Evolutionary conservation across 2,888 invertebrate species (phyloP), one percentile per base, ranked within the genome.

Genomic region (Cryptus armator): DNA sequence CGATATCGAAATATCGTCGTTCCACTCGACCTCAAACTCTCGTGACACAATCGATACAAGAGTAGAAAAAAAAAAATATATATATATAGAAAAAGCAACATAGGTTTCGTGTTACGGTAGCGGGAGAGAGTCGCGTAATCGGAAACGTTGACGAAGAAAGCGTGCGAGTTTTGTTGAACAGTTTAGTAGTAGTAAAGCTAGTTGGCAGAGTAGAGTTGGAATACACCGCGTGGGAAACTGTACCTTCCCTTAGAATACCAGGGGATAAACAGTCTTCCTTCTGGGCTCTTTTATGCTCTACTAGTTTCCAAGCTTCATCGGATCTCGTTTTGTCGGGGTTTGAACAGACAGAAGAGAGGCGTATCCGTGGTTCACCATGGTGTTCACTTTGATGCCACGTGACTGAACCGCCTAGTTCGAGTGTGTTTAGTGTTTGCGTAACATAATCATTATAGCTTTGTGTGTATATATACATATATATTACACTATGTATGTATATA

Each of bases 381-480:
- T 87, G 87, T 87, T 89, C 89, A 89, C 89, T 90, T 89, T 78
- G 84, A 82, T 83, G 89, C 80, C 90, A 91, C 90, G 90, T 89
- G 90, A 87, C 89, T 80, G 70, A 64, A 75, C 79, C 37, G 77
- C 79, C 86, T 85, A 77, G 78, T 80, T 64, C 85, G 62, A 24
- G 24, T 75, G 46, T 70, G 16, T 59, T 75, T 71, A 66, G n/a
- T 88, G 89, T 91, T 91, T 90, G 89, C 86, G 85, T 87, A 85
- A 85, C 90, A 88, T 92, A 91, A 92, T 92, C 91, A 89, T 88
- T n/a, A 66, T 59, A 72, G 46, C 7, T 43, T 37, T 66, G 24
- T 16, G 10, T 16, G 9, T 51, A 7, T 51, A 53, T 44, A 72
- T 24, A 2, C 16, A 51, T 51, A 1, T 51, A 24, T 24, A 24